A percentile compares a stretch with the other conserved stretches of the same genome.
phyloP scores from a whole-genome alignment of 2,113 vertebrate genomes.

The Tachysurus fulvidraco region DNA sequence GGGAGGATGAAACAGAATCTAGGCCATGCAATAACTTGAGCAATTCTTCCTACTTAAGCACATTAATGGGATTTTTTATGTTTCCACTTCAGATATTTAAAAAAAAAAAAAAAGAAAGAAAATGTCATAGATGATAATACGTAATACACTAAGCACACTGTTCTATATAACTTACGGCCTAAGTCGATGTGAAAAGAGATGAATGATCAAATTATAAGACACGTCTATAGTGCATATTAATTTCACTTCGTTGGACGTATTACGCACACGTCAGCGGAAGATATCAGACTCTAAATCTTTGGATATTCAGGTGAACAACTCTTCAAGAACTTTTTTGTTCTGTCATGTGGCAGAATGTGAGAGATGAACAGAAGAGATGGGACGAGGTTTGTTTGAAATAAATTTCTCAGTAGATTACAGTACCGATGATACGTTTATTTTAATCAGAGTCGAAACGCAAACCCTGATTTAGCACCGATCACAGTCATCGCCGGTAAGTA shows the following conservation, averaged over 20 bases:
- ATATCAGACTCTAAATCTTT: not conserved
- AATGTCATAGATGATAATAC: not conserved
- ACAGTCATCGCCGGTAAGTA: not conserved
- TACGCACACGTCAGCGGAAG: not conserved
- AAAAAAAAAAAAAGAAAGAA: not conserved
- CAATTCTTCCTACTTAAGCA: conserved; percentile 2
- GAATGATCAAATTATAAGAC: not conserved
- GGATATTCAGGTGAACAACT: not conserved
- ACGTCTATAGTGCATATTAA: not conserved
- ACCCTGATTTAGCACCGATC: not conserved
- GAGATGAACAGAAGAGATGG: too few relatives aligned
- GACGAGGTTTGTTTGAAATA: not conserved
- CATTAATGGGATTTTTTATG: not conserved
- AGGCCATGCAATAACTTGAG: not conserved
- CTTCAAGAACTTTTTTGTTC: not conserved
- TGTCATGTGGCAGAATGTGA: not conserved
- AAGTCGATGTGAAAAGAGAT: not conserved
- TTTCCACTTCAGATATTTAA: not conserved
- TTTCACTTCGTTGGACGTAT: too few relatives aligned
- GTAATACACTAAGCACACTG: not conserved
- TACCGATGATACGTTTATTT: not conserved
- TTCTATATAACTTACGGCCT: too few relatives aligned
- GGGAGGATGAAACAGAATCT: not conserved
- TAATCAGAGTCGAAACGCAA: not conserved
- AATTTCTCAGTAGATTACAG: not conserved